phyloP scores from a whole-genome alignment of 2,888 invertebrate species.

The Oscheius sp. region DNA sequence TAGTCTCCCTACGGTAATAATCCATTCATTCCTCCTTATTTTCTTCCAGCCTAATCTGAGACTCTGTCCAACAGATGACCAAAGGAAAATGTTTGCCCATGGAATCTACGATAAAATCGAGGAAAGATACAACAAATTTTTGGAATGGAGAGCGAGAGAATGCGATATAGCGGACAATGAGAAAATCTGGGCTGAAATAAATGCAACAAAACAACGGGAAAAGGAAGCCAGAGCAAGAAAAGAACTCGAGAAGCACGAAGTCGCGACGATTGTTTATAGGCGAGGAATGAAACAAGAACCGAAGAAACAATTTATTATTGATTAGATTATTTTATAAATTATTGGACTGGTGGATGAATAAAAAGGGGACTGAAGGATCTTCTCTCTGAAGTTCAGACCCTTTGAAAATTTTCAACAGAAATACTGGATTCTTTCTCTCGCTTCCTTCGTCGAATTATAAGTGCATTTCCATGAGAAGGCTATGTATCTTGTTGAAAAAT shows the following conservation, averaged over 20 bases:
- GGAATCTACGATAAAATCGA: not conserved
- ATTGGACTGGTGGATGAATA: not conserved
- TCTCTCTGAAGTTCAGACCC: too few relatives aligned
- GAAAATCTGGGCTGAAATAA: not conserved
- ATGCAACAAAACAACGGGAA: not conserved
- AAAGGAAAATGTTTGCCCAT: slow-evolving; percentile 9
- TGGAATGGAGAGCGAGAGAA: slow-evolving; percentile 6
- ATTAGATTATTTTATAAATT: too few relatives aligned
- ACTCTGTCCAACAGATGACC: not conserved
- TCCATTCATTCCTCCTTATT: not conserved
- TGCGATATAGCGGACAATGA: not conserved
- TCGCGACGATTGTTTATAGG: too few relatives aligned
- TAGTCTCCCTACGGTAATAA: not conserved
- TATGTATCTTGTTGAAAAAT: too few relatives aligned
- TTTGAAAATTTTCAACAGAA: too few relatives aligned
- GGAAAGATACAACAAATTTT: not conserved
- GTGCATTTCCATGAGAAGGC: too few relatives aligned
- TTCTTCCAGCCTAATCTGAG: not conserved
- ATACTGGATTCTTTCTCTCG: too few relatives aligned
- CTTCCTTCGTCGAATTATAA: too few relatives aligned
- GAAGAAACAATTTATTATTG: too few relatives aligned
- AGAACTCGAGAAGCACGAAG: too few relatives aligned
- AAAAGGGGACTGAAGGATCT: not conserved
- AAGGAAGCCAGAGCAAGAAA: not conserved
- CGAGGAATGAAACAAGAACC: not conserved